Conservation (phyloP, 2,113 vertebrate species). For the Cryptotis parvus region DNA sequence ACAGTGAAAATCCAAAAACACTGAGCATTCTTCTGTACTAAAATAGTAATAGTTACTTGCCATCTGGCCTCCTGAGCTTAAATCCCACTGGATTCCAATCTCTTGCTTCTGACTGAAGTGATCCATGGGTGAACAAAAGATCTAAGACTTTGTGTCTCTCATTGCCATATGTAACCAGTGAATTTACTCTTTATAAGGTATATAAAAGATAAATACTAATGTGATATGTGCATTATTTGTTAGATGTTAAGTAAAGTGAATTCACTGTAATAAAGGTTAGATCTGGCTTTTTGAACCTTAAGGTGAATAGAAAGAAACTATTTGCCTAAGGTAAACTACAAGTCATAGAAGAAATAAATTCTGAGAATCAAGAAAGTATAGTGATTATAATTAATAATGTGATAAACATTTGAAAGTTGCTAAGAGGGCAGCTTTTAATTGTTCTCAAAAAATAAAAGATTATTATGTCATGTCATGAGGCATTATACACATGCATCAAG, state of each 20-base stretch:
- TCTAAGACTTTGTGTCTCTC: no score
- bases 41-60: background rate
- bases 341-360: background rate
- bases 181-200: no score
- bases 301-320: no score
- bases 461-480: no score
- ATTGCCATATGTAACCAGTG: background rate
- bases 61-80: background rate
- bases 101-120: background rate
- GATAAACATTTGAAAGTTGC: no score
- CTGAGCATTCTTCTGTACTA: no score
- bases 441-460: no score
- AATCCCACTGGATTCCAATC: fast-evolving
- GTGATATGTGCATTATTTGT: background rate
- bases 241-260: background rate
- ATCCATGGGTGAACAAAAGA: background rate
- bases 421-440: no score
- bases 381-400: background rate
- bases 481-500: no score
- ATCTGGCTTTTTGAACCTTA: no score
- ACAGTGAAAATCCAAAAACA: no score
- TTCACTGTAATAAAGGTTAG: background rate
- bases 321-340: background rate
- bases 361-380: background rate
- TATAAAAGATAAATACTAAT: background rate